phyloP scores from a whole-genome alignment of 2,888 invertebrate species.

The Frankliniella intonsa region DNA sequence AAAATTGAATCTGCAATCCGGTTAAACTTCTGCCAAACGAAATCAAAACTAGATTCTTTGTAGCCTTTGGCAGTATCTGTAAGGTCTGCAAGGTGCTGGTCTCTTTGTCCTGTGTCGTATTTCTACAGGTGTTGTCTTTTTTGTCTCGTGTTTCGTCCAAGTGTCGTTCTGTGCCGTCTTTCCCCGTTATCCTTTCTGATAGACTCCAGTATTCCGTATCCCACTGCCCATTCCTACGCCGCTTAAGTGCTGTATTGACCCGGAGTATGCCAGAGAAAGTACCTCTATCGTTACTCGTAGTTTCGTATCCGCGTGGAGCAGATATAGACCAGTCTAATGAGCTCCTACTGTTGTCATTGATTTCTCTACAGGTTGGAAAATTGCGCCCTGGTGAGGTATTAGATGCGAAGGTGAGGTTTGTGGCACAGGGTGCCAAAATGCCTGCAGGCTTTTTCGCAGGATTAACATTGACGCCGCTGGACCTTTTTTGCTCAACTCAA shows the following conservation, averaged over 20 bases:
- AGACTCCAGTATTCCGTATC: background rate
- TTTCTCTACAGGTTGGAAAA: slow-evolving; percentile 62
- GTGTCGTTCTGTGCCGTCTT: slow-evolving; percentile 15
- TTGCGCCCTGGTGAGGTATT: slow-evolving; percentile 74
- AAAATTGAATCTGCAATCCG: too few species aligned
- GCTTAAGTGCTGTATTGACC: background rate
- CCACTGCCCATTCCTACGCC: background rate
- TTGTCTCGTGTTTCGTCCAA: slow-evolving; percentile 20
- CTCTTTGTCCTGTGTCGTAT: background rate
- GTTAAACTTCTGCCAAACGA: too few species aligned
- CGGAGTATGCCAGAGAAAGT: background rate
- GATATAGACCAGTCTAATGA: background rate
- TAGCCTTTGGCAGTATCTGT: too few species aligned
- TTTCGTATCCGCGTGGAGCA: background rate
- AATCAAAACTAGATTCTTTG: too few species aligned
- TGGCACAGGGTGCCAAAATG: slow-evolving; percentile 42
- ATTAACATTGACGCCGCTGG: slow-evolving; percentile 10
- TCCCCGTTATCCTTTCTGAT: background rate
- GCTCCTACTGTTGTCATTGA: slow-evolving; percentile 40
- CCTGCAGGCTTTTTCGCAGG: slow-evolving; percentile 16
- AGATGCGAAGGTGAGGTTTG: slow-evolving; percentile 71
- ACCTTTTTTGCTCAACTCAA: slow-evolving; percentile 15
- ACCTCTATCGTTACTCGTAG: background rate
- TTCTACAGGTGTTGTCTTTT: slow-evolving; percentile 7
- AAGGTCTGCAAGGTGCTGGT: background rate